Evolutionary conservation across 2,888 invertebrate genomes (phyloP), one percentile per base, ranked within the genome.

Genomic region (Drosophila fulvimacula): DNA sequence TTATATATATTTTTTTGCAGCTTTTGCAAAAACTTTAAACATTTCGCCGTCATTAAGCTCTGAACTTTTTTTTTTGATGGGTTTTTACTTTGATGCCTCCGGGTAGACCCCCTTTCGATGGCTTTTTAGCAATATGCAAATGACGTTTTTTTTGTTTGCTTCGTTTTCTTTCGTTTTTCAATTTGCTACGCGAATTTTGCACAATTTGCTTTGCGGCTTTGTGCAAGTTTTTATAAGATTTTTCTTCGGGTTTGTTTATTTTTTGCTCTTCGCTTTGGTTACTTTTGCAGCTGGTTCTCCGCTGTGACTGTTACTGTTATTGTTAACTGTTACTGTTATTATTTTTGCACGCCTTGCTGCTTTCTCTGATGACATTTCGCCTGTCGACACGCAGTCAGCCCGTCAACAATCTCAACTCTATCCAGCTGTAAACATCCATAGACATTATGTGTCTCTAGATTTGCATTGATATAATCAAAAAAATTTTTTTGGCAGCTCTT

Each of bases 241-340:
- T 74, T 62, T 64, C 56, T 34, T 51, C 11, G 38, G 11, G 17
- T 52, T 38, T 24, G 5, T 24, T 38, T 5, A 24, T 32, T 42
- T 36, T 15, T n/a, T 27, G 17, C 46, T 3, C 7, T 27, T 24
- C 42, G 57, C 42, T 53, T 62, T 19, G 69, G 41, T 41, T 79
- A 70, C 76, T 65, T 75, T 65, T 67, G 68, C 76, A 79, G 79
- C 76, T 82, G 79, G 76, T 64, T 69, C 66, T 69, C 62, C 57
- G 52, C 63, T 64, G 62, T 62, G 36, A 72, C 64, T 69, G 64
- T 73, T 68, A 73, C 64, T 72, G 63, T 66, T 72, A 68, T 74
- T 69, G 63, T 66, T 72, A 68, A 75, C 64, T 46, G 60, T 70
- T 57, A 65, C 64, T 72, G 63, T 66, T 72, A 68, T 74, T 70